A percentile compares a stretch with the other conserved stretches of the same genome.
These are phyloP conservation scores for Colaptes auratus DNA, from an alignment of 2,113 vertebrate species.

Conservation along the genomic window DNA sequence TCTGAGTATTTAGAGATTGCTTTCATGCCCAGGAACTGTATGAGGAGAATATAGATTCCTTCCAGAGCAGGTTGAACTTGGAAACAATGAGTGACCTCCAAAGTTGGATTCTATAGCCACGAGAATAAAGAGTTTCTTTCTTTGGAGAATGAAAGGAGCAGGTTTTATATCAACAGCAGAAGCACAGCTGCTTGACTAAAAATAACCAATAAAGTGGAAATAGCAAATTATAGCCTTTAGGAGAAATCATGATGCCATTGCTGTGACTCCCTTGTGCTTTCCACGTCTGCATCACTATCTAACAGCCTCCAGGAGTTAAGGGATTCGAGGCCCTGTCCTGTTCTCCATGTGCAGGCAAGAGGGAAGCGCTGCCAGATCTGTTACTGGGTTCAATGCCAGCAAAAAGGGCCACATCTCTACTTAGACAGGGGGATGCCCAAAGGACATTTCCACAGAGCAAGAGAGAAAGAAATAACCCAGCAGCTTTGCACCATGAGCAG, in stretches of 20 bases:
- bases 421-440: not conserved
- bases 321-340: not conserved
- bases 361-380: not conserved
- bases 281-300: not conserved
- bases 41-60: slow-evolving; percentile 72
- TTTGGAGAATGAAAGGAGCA: slow-evolving; percentile 10
- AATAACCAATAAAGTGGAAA: slow-evolving; percentile 58
- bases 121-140: slow-evolving; percentile 17
- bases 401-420: not conserved
- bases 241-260: slow-evolving; percentile 9
- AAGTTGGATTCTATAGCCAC: slow-evolving; percentile 40
- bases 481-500: not conserved
- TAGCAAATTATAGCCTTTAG: slow-evolving; percentile 29
- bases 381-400: not conserved
- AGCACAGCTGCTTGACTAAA: slow-evolving; percentile 59
- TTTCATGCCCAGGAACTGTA: slow-evolving; percentile 66
- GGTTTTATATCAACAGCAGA: slow-evolving; percentile 36
- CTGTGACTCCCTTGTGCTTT: not conserved
- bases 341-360: not conserved
- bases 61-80: slow-evolving; percentile 54
- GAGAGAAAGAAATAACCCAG: not conserved
- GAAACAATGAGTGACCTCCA: slow-evolving; percentile 65
- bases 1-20: slow-evolving; percentile 71
- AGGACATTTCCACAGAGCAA: not conserved
- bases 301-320: not conserved